These are phyloP conservation scores for Pelagia noctiluca DNA, from an alignment of 30 jellyfish, hydroid and myxozoan genomes.

Conservation along the genomic window DNA sequence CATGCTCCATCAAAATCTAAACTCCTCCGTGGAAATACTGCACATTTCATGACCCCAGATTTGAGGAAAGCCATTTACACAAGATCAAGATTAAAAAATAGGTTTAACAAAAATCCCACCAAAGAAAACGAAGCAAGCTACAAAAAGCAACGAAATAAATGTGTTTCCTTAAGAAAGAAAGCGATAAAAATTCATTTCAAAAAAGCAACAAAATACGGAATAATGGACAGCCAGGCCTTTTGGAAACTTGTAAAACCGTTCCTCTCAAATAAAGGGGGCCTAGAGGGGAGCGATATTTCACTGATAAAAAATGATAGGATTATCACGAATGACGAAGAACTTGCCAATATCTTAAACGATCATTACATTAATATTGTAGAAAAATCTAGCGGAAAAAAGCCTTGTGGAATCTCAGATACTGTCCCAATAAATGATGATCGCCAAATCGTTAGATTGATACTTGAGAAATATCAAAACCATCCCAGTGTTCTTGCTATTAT, in stretches of 20 bases:
- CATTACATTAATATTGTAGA: too few relatives aligned
- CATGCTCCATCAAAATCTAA: slow-evolving; percentile 36
- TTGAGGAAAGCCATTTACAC: slow-evolving; percentile 34
- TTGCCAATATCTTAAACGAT: too few relatives aligned
- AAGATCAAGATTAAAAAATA: slow-evolving; percentile 34
- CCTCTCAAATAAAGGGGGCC: too few relatives aligned
- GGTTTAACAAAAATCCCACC: slow-evolving; percentile 29
- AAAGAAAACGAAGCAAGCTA: slow-evolving; percentile 14
- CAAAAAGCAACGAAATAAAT: slow-evolving; percentile 36
- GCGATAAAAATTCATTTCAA: slow-evolving; percentile 3
- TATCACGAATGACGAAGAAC: too few relatives aligned
- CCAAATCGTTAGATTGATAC: too few relatives aligned
- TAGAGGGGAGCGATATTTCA: too few relatives aligned
- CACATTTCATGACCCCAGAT: slow-evolving; percentile 23
- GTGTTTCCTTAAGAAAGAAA: slow-evolving; percentile 15
- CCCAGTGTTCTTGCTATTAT: slow-evolving; percentile 4
- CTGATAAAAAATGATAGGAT: too few relatives aligned
- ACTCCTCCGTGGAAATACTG: slow-evolving; percentile 20
- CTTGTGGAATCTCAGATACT: slow-evolving; percentile 2
- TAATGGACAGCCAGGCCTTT: background rate
- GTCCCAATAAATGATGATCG: background rate
- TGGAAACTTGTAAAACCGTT: too few relatives aligned
- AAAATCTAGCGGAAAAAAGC: slow-evolving; percentile 1
- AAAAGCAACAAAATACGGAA: background rate
- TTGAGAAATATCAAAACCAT: background rate